Evolutionary conservation across 1,140 invertebrate species (phyloP).

Genomic region (Kradibia gibbosae): DNA sequence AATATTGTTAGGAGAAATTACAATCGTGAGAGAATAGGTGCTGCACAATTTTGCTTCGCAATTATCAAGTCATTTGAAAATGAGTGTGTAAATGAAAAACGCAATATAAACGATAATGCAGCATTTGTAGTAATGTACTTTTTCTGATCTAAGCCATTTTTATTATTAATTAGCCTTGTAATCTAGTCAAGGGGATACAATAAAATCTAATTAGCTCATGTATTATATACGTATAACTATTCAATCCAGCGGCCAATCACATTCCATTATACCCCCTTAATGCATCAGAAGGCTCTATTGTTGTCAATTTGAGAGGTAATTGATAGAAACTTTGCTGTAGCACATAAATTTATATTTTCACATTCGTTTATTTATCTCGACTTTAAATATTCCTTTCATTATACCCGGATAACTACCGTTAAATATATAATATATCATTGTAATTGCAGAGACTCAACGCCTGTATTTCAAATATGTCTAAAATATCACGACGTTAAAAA

Average conservation of each 20-base stretch:
- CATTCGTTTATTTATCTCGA: background rate
- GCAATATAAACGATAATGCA: background rate
- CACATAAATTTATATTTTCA: background rate
- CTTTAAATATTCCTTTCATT: no score
- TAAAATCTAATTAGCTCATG: constrained; percentile 1
- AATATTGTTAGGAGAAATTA: no score
- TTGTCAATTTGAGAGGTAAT: background rate
- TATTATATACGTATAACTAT: background rate
- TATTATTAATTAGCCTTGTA: background rate
- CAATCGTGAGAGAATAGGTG: no score
- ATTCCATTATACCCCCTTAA: constrained; percentile 15
- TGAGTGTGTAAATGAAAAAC: no score
- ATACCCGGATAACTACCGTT: no score
- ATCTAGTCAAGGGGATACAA: background rate
- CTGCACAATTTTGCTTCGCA: no score
- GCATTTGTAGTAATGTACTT: background rate
- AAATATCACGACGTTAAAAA: no score
- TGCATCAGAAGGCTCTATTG: background rate
- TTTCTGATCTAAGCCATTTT: background rate
- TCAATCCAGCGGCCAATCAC: background rate
- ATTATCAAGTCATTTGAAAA: no score
- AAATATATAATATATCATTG: no score
- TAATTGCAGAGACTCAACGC: no score
- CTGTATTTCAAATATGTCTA: no score
- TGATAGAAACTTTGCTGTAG: background rate